Conservation (phyloP, 2,888 invertebrate genomes). For the Phlogophora meticulosa region DNA sequence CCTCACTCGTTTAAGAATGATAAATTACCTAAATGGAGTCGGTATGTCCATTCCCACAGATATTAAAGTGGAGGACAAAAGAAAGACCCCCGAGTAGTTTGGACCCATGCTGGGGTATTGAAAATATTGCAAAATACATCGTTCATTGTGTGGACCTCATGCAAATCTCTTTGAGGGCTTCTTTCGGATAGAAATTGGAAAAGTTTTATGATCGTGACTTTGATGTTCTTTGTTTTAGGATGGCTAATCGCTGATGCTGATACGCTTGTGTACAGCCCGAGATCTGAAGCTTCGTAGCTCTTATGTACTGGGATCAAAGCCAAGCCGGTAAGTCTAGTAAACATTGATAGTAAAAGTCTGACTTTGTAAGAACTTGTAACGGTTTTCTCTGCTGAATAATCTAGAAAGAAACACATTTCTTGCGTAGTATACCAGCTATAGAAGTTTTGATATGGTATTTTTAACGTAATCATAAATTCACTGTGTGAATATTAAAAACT, state of each 20-base stretch:
- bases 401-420: background rate
- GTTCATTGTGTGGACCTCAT: slow-evolving; percentile 82
- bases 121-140: slow-evolving; percentile 87
- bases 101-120: slow-evolving; percentile 89
- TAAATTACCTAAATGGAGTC: slow-evolving; percentile 90
- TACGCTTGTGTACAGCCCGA: background rate
- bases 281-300: background rate
- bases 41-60: slow-evolving; percentile 91
- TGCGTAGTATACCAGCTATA: background rate
- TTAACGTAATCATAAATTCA: too few species aligned
- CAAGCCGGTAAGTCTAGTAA: slow-evolving; percentile 2
- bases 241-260: slow-evolving; percentile 69
- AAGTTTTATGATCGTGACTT: slow-evolving; percentile 83
- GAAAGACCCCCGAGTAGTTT: slow-evolving; percentile 81
- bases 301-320: slow-evolving; percentile 9
- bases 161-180: slow-evolving; percentile 88
- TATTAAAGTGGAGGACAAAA: slow-evolving; percentile 89
- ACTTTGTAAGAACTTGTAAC: background rate
- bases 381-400: slow-evolving; percentile 3
- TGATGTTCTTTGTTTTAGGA: slow-evolving; percentile 82
- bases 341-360: background rate
- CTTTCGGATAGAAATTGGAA: slow-evolving; percentile 88
- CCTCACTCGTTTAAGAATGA: slow-evolving; percentile 90
- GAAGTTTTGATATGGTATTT: background rate
- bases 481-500: background rate